Evolutionary conservation across 2,113 vertebrate genomes (phyloP).

Genomic region (Serranochromis macrocephalus): DNA sequence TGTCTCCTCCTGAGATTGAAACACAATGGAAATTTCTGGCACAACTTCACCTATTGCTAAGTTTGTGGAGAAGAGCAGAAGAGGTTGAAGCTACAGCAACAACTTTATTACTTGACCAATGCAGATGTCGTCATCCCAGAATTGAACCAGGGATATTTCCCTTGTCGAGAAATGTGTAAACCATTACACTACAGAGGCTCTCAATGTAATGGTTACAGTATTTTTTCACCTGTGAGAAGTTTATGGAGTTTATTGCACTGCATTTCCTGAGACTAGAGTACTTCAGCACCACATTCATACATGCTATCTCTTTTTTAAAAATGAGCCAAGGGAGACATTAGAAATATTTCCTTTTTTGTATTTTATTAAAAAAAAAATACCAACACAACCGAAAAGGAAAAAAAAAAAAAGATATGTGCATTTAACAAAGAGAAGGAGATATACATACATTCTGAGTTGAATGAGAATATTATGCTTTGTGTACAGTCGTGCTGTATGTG

Average conservation of each 20-base stretch:
- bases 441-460: not conserved
- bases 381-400: not conserved
- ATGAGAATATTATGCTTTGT: not conserved
- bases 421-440: not conserved
- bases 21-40: not conserved
- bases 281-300: not conserved
- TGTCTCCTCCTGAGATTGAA: not conserved
- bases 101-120: not conserved
- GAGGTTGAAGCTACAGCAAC: not conserved
- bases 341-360: not conserved
- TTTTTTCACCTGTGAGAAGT: not conserved
- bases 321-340: not conserved
- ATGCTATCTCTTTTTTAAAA: not conserved
- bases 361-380: conserved; percentile 1
- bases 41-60: not conserved
- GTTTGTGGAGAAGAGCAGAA: not conserved
- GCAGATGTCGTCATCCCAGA: not conserved
- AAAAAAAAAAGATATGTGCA: not conserved
- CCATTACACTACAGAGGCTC: not conserved
- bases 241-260: not conserved
- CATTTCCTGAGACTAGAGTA: not conserved
- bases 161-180: not conserved
- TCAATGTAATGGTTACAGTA: not conserved
- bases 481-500: not conserved
- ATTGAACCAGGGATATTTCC: not conserved